Conservation (phyloP, 2,888 invertebrate species). For the Torymus auratus region DNA sequence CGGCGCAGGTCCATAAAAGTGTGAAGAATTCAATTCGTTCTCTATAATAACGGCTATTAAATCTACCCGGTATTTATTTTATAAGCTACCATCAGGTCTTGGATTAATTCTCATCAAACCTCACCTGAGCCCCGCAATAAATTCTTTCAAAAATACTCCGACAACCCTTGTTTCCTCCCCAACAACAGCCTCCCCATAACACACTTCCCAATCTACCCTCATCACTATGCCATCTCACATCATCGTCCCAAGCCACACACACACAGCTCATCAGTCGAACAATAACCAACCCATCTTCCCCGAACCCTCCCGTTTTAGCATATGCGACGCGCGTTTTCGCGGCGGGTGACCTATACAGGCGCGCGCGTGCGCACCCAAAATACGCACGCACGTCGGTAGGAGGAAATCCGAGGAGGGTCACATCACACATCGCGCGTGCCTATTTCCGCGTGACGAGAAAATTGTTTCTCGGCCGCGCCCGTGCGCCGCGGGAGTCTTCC, state of each 20-base stretch:
- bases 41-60: no score
- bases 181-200: no score
- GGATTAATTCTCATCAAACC: no score
- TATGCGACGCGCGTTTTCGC: slow-evolving; percentile 60
- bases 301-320: slow-evolving; percentile 24
- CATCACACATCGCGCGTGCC: slow-evolving; percentile 36
- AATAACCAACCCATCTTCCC: not conserved
- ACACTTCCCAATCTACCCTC: no score
- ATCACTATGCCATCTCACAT: not conserved
- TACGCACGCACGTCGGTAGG: slow-evolving; percentile 48
- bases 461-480: slow-evolving; percentile 65
- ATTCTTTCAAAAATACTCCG: no score
- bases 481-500: slow-evolving; percentile 70
- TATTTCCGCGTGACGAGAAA: slow-evolving; percentile 73
- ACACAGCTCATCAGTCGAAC: not conserved
- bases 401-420: no score
- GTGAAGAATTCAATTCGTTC: slow-evolving; percentile 34
- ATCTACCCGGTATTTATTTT: no score
- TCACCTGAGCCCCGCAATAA: no score
- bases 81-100: no score
- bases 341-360: slow-evolving; percentile 50
- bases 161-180: no score
- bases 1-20: not conserved
- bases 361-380: slow-evolving; percentile 57
- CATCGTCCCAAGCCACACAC: not conserved